Evolutionary conservation across 2,888 invertebrate genomes (phyloP).

Genomic region (Polymixis lichenea): DNA sequence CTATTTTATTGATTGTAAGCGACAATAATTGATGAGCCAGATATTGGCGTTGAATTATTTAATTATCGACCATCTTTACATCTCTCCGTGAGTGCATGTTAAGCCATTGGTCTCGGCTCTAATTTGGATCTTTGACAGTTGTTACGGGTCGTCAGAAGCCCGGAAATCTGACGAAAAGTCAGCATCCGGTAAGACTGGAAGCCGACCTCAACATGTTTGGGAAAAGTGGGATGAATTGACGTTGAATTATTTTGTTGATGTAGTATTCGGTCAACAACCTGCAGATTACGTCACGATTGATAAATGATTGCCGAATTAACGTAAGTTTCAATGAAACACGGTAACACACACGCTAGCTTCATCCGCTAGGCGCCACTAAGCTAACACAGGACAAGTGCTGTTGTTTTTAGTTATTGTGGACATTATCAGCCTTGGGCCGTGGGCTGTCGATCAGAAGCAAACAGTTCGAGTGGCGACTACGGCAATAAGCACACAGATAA

Average conservation of each 20-base stretch:
- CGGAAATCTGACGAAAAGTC: too few relatives aligned
- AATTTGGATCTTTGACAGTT: too few relatives aligned
- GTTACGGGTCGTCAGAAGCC: too few relatives aligned
- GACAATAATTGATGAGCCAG: constrained; percentile 53
- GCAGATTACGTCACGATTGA: constrained; percentile 43
- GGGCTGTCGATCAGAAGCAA: constrained; percentile 81
- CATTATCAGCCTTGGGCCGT: constrained; percentile 75
- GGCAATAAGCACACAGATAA: constrained; percentile 82
- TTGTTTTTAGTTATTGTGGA: constrained; percentile 65
- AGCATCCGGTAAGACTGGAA: too few relatives aligned
- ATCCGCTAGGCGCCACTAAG: constrained; percentile 64
- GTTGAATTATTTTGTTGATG: constrained; percentile 48
- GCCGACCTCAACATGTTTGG: too few relatives aligned
- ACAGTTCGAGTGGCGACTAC: constrained; percentile 79
- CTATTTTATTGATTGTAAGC: constrained; percentile 54
- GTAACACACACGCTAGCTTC: constrained; percentile 43
- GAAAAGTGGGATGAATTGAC: constrained; percentile 14
- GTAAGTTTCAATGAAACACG: constrained; percentile 45
- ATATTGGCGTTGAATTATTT: constrained; percentile 52
- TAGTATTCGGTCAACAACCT: constrained; percentile 60
- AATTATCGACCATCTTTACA: too few relatives aligned
- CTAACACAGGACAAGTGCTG: constrained; percentile 56
- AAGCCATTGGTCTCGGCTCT: too few relatives aligned
- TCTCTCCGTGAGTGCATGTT: too few relatives aligned
- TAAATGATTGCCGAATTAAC: constrained; percentile 50